Base-by-base conservation (phyloP, 2,888 invertebrate species). In the Scaptomyza flava region DNA sequence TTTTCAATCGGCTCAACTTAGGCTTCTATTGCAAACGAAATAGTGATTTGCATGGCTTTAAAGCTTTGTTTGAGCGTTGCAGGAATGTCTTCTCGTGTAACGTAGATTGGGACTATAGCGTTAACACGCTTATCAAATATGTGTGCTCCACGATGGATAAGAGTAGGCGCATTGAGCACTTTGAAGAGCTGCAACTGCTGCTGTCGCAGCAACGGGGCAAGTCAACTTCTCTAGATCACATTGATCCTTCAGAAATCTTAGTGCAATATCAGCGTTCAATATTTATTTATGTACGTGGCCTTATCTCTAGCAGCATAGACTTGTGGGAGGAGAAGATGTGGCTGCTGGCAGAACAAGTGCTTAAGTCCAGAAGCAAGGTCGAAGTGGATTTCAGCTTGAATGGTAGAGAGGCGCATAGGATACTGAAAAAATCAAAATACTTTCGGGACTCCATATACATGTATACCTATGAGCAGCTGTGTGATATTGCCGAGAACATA, bases 401-500 rank as follows among this genome's bases (percentile, higher is more conserved):
- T 8, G 23, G 6, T 11, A 23, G 14, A 1, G 20, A 30, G n/a
- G 4, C 20, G 6, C 46, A 23, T 6, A 5, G 3, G 3, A 34
- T 8, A 2, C 41, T 77, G 2, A 59, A 51, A 1, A 66, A 59
- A 23, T 62, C 73, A 2, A 86, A 86, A 52, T 34, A 54, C 9
- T 77, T 86, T n/a, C 61, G 54, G 1, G 87, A 89, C 23, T 63
- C 80, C n/a, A 58, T 87, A 0, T 89, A 89, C 42, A 59, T 88
- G 12, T 78, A 78, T 11, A 85, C 89, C 1, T 87, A 90, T 20
- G 58, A 73, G 6, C 61, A 79, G 5, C 31, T 90, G 12, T 84
- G 90, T n/a, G 72, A 80, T 45, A 62, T 84, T 14, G 58, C 65
- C 5, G 90, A 90, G 58, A 83, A 89, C 31, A 79, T 90, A 56